These are phyloP conservation scores for Morone saxatilis DNA, from an alignment of 2,113 vertebrate species.

Conservation along the genomic window DNA sequence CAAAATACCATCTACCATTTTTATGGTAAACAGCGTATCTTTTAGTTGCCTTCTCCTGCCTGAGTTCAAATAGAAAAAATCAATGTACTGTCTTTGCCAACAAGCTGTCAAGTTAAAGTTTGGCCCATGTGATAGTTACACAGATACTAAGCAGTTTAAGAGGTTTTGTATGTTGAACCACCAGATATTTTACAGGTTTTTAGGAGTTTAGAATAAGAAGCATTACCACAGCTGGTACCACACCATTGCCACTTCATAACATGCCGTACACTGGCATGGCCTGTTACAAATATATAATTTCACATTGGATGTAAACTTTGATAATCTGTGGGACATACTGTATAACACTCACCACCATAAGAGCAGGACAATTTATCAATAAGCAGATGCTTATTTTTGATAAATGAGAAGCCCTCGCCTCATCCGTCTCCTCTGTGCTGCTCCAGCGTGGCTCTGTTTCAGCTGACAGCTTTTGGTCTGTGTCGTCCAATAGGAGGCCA, in stretches of 20 bases:
- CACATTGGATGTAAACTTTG: neutral
- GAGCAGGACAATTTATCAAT: neutral
- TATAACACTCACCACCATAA: neutral
- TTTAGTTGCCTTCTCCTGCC: neutral
- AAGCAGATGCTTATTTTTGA: neutral
- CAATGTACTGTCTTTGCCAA: neutral
- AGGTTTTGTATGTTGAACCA: neutral
- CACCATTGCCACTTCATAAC: neutral
- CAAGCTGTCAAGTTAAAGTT: neutral
- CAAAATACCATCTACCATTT: neutral
- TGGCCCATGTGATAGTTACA: neutral
- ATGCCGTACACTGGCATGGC: neutral
- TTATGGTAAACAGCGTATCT: neutral
- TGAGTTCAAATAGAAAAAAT: neutral
- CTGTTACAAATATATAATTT: neutral
- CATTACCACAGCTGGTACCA: too few species aligned
- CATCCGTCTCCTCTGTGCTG: neutral
- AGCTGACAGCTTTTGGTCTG: neutral
- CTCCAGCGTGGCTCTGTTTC: neutral
- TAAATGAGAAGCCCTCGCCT: neutral
- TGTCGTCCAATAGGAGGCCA: constrained; percentile 89
- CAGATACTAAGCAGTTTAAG: neutral
- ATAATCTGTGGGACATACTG: neutral
- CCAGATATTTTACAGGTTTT: neutral
- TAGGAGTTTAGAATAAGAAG: too few species aligned